A percentile compares a stretch with the other conserved stretches of the same genome.
Conservation (phyloP, 2,797 vertebrate species). For the Knipowitschia caucasica region DNA sequence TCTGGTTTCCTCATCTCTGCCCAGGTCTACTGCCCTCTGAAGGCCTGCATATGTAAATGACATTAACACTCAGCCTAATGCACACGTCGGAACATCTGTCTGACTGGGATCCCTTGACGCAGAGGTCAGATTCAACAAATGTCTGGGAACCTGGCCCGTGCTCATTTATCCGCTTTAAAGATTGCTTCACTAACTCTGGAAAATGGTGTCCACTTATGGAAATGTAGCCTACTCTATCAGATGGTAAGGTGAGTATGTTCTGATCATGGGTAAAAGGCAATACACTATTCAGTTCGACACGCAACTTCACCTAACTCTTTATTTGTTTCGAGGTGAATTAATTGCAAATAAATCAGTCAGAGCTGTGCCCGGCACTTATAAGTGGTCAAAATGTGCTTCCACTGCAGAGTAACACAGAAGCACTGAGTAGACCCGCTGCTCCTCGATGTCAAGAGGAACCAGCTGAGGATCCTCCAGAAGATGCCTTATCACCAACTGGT, state of each 20-base stretch:
- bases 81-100: slow-evolving; percentile 19
- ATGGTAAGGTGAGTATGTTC: background rate
- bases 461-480: too few species aligned
- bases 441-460: too few species aligned
- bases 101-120: background rate
- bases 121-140: slow-evolving; percentile 3
- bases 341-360: too few species aligned
- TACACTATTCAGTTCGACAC: too few species aligned
- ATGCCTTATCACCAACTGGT: too few species aligned
- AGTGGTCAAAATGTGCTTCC: too few species aligned
- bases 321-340: too few species aligned
- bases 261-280: too few species aligned
- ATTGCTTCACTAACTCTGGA: background rate
- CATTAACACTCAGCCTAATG: background rate
- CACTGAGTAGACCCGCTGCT: too few species aligned
- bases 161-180: background rate
- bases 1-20: slow-evolving; percentile 1
- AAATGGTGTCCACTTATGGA: background rate
- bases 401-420: too few species aligned
- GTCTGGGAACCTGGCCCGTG: background rate
- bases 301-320: too few species aligned
- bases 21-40: slow-evolving; percentile 1
- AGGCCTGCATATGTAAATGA: background rate
- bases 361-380: too few species aligned
- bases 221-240: background rate